Base-by-base conservation (phyloP, 2,888 invertebrate genomes). In the Callosobruchus maculatus region DNA sequence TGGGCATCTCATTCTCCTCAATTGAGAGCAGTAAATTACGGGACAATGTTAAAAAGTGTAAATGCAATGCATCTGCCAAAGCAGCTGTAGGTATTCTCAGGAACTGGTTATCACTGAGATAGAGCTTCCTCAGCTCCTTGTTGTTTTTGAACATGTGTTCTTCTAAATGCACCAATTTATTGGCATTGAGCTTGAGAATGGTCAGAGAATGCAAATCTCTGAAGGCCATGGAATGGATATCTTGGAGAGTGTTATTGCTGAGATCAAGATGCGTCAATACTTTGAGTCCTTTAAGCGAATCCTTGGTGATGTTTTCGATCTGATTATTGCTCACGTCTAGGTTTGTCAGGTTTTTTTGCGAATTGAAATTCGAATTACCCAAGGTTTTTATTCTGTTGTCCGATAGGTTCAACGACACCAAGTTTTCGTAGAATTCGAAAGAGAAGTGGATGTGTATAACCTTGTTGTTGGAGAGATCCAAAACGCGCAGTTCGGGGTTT, bases 401-500 rank as follows among this genome's bases (percentile, higher is more conserved):
- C 20, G 95, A 94, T 71, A 97, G 90, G 85, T 97, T 95, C 78
- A 97, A 90, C 72, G 92, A 91, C 82, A 93, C 91, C 67, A 97
- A 90, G 83, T 93, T 92, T 78, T 92, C 91, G 88, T 96, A 96
- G 87, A 96, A 94, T 71, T 90, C 91, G 83, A 96, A 91, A 21
- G 94, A 92, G 85, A 93, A 93, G 78, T 93, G 92, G 7, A 97
- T 90, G 83, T 91, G 92, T 83, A 91, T 90, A 84, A 97, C 95
- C 80, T 92, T 91, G 87, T 97, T 97, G 84, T 92, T 91, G n/a
- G 93, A 93, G 74, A 97, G 91, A 85, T 94, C 94, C 84, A 97
- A 93, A 87, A 93, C 92, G 72, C 92, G 92, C 71, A 95, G 92
- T 85, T 95, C 95, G 68, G 97, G 97, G 87, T 96, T 96, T 80